Conservation (phyloP, 2,113 vertebrate species). For the Thamnophis sirtalis region DNA sequence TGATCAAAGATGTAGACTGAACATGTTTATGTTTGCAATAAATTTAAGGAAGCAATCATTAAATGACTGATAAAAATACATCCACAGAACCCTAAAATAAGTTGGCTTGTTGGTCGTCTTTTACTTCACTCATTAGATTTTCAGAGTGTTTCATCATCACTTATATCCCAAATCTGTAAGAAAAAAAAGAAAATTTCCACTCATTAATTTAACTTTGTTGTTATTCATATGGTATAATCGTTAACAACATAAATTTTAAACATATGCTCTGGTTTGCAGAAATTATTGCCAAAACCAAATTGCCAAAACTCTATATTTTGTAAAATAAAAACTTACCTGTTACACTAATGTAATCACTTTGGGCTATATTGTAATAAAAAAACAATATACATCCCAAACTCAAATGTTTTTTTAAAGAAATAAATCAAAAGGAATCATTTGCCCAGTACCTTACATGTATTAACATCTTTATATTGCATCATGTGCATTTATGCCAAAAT, state of each 20-base stretch:
- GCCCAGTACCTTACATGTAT: neutral
- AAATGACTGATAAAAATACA: constrained; percentile 44
- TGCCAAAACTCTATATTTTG: neutral
- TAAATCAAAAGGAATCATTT: neutral
- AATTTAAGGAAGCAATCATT: constrained; percentile 32
- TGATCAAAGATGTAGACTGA: neutral
- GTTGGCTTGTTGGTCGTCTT: constrained; percentile 44
- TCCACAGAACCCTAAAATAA: neutral
- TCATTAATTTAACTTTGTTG: neutral
- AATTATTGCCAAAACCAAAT: neutral
- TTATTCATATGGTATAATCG: neutral
- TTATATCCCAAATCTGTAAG: constrained; percentile 98
- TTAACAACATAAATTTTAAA: neutral
- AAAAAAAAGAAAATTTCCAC: constrained; percentile 19
- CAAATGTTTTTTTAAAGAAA: neutral
- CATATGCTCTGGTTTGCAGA: neutral
- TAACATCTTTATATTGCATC: neutral
- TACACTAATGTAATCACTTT: neutral
- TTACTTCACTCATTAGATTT: constrained; percentile 7
- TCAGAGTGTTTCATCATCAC: constrained; percentile 94
- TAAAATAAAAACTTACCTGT: neutral
- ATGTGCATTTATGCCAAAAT: neutral
- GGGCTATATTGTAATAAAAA: neutral
- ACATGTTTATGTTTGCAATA: constrained; percentile 35
- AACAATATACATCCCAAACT: neutral